Conservation (phyloP, 1,140 invertebrate genomes). For the Gonioctena quinquepunctata region DNA sequence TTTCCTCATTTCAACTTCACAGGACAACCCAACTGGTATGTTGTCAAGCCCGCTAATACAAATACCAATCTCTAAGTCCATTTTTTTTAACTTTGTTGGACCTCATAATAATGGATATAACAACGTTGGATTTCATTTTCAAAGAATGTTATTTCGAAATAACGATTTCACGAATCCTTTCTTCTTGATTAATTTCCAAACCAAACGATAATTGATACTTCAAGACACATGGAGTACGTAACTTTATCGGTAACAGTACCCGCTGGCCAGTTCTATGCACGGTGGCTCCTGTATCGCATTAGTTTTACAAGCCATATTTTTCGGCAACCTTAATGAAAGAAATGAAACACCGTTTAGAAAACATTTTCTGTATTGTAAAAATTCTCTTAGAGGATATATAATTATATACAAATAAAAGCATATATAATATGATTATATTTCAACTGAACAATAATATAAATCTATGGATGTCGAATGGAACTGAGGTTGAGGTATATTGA, state of each 20-base stretch:
- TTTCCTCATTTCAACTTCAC: too few relatives aligned
- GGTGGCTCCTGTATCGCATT: background rate
- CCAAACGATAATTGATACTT: background rate
- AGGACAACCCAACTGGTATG: too few relatives aligned
- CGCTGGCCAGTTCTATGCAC: too few relatives aligned
- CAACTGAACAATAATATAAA: conserved; percentile 19
- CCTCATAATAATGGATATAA: too few relatives aligned
- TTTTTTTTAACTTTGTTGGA: background rate
- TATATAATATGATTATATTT: conserved; percentile 24
- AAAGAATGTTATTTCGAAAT: too few relatives aligned
- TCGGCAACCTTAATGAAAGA: background rate
- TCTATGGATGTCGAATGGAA: conserved; percentile 20
- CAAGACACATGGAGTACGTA: too few relatives aligned
- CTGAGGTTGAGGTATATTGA: conserved; percentile 22
- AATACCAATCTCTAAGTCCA: background rate
- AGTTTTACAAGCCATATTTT: too few relatives aligned
- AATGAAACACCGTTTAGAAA: background rate
- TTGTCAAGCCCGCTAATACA: too few relatives aligned
- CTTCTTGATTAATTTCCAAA: too few relatives aligned
- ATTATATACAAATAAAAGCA: conserved; percentile 26
- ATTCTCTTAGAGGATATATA: conserved; percentile 26
- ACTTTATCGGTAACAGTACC: too few relatives aligned
- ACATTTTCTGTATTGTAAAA: conserved; percentile 24
- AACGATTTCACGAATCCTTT: too few relatives aligned
- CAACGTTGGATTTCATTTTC: too few relatives aligned